Evolutionary conservation across 2,113 vertebrate genomes (phyloP).

Genomic region (Origma solitaria): DNA sequence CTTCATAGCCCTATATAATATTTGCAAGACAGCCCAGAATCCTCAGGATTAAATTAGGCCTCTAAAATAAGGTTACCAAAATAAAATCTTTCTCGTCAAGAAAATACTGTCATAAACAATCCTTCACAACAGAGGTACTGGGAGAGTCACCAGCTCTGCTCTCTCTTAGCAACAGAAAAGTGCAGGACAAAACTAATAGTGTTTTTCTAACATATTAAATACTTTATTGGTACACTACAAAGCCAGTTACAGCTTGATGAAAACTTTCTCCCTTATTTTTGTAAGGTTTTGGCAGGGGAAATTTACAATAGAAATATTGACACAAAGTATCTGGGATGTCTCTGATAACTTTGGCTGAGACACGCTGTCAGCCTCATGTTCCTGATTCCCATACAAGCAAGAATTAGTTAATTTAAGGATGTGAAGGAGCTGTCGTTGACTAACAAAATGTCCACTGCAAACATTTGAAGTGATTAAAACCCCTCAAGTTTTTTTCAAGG

Average conservation of each 20-base stretch:
- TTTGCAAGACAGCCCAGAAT: not conserved
- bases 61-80: not conserved
- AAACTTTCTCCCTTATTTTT: not conserved
- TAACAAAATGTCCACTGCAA: not conserved
- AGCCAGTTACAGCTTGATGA: not conserved
- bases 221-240: not conserved
- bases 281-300: not conserved
- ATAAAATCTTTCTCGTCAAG: not conserved
- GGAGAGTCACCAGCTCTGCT: not conserved
- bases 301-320: not conserved
- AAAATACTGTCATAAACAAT: not conserved
- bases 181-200: not conserved
- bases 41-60: not conserved
- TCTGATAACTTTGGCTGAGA: not conserved
- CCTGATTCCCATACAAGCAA: not conserved
- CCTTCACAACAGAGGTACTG: not conserved
- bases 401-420: not conserved
- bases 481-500: not conserved
- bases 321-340: not conserved
- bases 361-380: accelerated
- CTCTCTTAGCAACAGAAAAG: not conserved
- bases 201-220: not conserved
- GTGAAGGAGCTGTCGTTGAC: not conserved
- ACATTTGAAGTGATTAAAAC: not conserved
- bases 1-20: not conserved